Evolutionary conservation across 1,140 invertebrate species (phyloP), one percentile per base, ranked within the genome.

Genomic region (Papilio helenus): DNA sequence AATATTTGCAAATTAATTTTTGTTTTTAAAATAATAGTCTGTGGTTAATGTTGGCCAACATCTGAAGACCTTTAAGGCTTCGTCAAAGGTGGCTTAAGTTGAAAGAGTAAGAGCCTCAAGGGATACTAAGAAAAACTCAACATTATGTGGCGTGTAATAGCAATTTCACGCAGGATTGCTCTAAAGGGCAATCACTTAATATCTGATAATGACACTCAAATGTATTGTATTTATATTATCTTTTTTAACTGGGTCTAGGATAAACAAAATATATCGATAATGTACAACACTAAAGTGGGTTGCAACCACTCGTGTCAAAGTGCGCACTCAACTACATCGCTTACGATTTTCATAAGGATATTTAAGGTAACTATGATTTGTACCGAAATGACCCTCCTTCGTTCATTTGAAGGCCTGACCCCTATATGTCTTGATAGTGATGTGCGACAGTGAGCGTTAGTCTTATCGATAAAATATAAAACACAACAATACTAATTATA

Each of bases 331-430:
- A 92, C 89, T 90, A 87, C 88, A 82, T 78, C 79, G 81, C 61
- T 79, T 73, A 65, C 76, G 83, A 84, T 82, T 89, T 88, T 87
- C 85, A 87, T 90, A 88, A 89, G 81, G 87, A 92, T 91, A 92
- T 94, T 90, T 94, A 93, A 93, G 88, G 85, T 87, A 88, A 84
- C 85, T 89, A 88, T 93, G 89, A 92, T 92, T 94, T 92, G 88
- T 88, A 88, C 80, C 86, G 82, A 87, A 88, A 86, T 81, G 83
- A 86, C 85, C 85, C 87, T 89, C 87, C 87, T 87, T 83, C 80
- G 85, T 80, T 80, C 80, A 83, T 81, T 86, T 85, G 90, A 94
- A 94, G 92, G 92, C 86, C 89, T 93, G 86, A 89, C 92, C 92
- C 92, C 89, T 94, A 94, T 94, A 87, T 81, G 76, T 84, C 83